Evolutionary conservation across 2,113 vertebrate species (phyloP).

Genomic region (Oreotrochilus melanogaster): DNA sequence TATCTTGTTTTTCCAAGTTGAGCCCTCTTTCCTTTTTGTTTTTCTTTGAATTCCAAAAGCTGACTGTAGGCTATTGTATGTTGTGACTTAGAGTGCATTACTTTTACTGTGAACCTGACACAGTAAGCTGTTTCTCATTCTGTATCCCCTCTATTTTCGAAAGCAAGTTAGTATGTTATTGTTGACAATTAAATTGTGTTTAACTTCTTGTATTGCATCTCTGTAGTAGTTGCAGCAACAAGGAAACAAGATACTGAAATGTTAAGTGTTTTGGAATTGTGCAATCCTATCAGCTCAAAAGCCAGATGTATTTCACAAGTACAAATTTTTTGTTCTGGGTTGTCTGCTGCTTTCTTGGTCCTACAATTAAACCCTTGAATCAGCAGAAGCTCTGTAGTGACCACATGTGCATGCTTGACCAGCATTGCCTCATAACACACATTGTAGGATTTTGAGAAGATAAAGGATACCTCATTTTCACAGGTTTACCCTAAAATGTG

Average conservation of each 20-base stretch:
- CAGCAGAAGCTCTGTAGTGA: background rate
- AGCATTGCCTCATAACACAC: fast-evolving
- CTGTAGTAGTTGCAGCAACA: background rate
- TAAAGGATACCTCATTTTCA: background rate
- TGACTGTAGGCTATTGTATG: background rate
- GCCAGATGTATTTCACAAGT: background rate
- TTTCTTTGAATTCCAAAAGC: background rate
- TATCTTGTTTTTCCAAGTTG: background rate
- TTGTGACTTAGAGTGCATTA: background rate
- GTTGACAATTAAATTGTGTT: background rate
- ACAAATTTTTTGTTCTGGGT: background rate
- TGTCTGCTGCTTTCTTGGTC: background rate
- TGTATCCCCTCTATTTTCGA: background rate
- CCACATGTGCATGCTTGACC: fast-evolving
- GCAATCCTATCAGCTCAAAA: background rate
- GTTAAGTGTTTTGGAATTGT: background rate
- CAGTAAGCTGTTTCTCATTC: background rate
- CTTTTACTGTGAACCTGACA: background rate
- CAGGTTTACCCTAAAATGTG: background rate
- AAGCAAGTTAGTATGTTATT: background rate
- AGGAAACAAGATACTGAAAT: background rate
- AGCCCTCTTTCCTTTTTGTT: background rate
- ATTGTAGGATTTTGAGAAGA: background rate
- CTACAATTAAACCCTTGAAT: background rate
- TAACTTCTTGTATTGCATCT: background rate